These are phyloP conservation scores for Elachura formosa DNA, from an alignment of 2,113 vertebrate genomes.

Conservation along the genomic window DNA sequence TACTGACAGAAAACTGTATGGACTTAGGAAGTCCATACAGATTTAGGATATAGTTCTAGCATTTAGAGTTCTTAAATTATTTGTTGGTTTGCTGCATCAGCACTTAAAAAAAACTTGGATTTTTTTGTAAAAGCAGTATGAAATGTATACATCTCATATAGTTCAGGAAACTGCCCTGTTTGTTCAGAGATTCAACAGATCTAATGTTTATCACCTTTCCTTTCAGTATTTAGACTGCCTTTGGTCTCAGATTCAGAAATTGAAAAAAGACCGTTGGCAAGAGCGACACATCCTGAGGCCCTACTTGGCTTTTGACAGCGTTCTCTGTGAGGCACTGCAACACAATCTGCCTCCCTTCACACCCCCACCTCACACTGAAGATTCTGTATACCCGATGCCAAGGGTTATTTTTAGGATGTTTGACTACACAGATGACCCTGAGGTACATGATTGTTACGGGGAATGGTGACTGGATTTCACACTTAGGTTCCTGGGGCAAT, in stretches of 20 bases:
- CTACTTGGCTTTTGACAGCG: slow-evolving; percentile 96
- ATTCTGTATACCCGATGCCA: slow-evolving; percentile 89
- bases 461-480: background rate
- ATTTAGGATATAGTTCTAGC: background rate
- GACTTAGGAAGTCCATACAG: background rate
- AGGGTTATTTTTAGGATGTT: slow-evolving; percentile 95
- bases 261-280: slow-evolving; percentile 97
- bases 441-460: slow-evolving; percentile 67
- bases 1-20: background rate
- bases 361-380: slow-evolving; percentile 88
- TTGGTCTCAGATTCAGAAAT: slow-evolving; percentile 97
- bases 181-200: accelerated
- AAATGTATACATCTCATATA: background rate
- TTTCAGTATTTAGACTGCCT: slow-evolving; percentile 96
- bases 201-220: background rate
- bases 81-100: background rate
- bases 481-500: background rate
- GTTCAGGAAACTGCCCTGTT: background rate
- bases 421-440: slow-evolving; percentile 97
- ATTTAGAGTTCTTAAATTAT: background rate
- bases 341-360: slow-evolving; percentile 98
- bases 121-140: background rate
- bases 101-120: background rate
- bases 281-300: slow-evolving; percentile 94
- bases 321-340: slow-evolving; percentile 94